Conservation (phyloP, 2,113 vertebrate genomes). For the Acrocephalus arundinaceus region DNA sequence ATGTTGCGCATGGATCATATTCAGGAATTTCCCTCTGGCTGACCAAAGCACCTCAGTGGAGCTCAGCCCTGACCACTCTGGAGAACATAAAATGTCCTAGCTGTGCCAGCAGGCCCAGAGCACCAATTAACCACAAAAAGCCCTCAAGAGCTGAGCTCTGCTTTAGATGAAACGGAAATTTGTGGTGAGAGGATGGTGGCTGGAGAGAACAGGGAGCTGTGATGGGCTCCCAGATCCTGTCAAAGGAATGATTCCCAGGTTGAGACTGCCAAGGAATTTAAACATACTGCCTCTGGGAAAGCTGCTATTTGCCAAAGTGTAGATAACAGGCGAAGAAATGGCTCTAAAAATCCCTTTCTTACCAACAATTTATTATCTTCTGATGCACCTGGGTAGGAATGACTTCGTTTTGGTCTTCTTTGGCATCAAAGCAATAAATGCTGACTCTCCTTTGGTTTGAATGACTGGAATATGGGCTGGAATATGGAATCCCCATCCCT, state of each 20-base stretch:
- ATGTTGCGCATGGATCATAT: neutral
- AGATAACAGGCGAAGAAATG: neutral
- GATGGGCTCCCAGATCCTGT: neutral
- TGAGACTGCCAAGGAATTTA: neutral
- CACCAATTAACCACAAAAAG: neutral
- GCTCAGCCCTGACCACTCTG: neutral
- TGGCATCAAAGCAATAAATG: neutral
- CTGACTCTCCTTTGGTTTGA: neutral
- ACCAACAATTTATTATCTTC: neutral
- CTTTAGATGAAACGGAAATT: neutral
- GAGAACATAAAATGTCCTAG: neutral
- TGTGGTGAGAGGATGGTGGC: neutral
- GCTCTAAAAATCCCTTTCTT: neutral
- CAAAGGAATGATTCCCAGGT: neutral
- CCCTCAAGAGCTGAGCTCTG: neutral
- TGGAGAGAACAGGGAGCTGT: neutral
- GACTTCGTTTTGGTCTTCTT: neutral
- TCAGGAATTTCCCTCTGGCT: neutral
- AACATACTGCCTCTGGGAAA: neutral
- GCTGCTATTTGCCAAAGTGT: neutral
- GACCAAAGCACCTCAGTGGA: neutral
- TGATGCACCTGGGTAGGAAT: neutral
- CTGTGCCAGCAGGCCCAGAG: neutral
- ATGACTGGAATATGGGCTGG: neutral
- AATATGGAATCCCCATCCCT: neutral